Percentiles rank a stretch among this genome's conserved stretches.
These are phyloP conservation scores for Eristalis pertinax DNA, from an alignment of 2,888 invertebrate genomes.

Conservation along the genomic window DNA sequence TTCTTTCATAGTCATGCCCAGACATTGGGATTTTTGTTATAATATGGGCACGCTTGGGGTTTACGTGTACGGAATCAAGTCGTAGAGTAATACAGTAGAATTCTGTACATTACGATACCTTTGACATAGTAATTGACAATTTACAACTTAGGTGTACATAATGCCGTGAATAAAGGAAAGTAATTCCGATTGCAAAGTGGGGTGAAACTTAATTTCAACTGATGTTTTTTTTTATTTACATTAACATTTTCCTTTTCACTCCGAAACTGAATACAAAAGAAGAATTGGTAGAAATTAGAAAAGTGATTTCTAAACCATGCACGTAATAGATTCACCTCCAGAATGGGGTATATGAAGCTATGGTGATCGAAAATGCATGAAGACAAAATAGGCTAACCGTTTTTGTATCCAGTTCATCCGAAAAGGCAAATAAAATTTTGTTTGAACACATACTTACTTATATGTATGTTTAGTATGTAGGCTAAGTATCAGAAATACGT, in stretches of 20 bases:
- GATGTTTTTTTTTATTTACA: constrained; percentile 26
- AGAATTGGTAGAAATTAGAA: constrained; percentile 57
- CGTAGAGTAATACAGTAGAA: neutral
- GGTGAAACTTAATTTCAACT: constrained; percentile 54
- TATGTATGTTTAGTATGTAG: neutral
- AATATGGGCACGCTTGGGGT: no score
- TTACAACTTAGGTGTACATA: neutral
- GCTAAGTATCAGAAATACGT: neutral
- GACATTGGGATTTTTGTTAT: no score
- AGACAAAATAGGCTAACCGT: constrained; percentile 14
- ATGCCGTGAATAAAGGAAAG: constrained; percentile 9
- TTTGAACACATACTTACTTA: neutral
- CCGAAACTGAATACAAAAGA: constrained; percentile 54
- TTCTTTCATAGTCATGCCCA: no score
- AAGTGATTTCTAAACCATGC: constrained; percentile 67
- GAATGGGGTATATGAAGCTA: constrained; percentile 27
- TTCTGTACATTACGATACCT: constrained; percentile 2
- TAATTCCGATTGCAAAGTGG: constrained; percentile 37
- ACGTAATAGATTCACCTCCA: constrained; percentile 54
- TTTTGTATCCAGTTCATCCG: neutral
- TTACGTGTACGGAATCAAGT: no score
- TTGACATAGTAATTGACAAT: constrained; percentile 45
- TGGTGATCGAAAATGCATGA: constrained; percentile 14
- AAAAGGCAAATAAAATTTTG: neutral
- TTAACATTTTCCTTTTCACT: constrained; percentile 52